Evolutionary conservation across 2,113 vertebrate species (phyloP), one percentile per base, ranked within the genome.

Genomic region (Sus scrofa): DNA sequence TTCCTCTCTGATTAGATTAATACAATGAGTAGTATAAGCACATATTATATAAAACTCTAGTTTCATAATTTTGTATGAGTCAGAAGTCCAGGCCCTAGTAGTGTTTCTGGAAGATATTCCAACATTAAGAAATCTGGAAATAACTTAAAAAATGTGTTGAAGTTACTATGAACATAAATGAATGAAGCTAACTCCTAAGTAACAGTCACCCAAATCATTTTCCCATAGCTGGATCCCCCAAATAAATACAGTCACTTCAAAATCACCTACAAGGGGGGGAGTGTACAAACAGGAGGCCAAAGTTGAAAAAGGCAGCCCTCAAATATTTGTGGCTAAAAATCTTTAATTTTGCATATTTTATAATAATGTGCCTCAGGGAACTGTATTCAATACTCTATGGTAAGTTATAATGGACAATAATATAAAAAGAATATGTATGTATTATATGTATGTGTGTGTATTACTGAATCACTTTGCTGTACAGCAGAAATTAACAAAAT

Each of bases 151-250:
- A 56, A 73, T 78, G 20, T 3, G 24, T 32, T 11, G 16, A 74
- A 60, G 2, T 20, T 78, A 56, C 11, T 56, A 4, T 52, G 26
- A 44, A 44, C 15, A 60, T 32, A 65, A 84, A 32, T n/a, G 9
- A 20, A 37, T 24, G 1, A 3, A 44, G 9, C 15, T 24, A 82
- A 91, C 63, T 71, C 82, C 0, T n/a, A 83, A 50, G 0, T n/a
- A 88, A 30, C 9, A 65, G 16, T 1, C 14, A 4, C 37, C 16
- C 26, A 58, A 52, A 44, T 20, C 22, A 37, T 60, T 10, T 75
- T 65, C 22, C 8, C 0, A 1, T 32, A 37, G 6, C n/a, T 68
- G 2, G 8, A 50, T 58, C 1, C 26, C 34, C 18, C 32, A 74
- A 89, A 70, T 58, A 52, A 62, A 1, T 12, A 11, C 2, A 52